Conservation (phyloP, 2,888 invertebrate genomes). For the Apocheima hispidaria region DNA sequence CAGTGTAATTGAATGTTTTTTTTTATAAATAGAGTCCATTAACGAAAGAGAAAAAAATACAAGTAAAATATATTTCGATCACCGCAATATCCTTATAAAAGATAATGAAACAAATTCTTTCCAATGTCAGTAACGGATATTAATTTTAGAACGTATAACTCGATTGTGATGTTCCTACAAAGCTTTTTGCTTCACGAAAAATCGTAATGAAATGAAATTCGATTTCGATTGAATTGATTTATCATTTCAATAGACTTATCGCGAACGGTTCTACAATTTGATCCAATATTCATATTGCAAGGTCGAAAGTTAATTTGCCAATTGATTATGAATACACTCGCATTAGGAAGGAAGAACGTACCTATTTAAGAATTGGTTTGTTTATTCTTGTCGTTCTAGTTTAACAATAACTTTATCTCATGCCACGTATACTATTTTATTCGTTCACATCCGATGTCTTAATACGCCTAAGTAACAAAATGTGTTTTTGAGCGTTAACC, state of each 20-base stretch:
- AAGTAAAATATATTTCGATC: slow-evolving; percentile 52
- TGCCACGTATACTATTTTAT: too few species aligned
- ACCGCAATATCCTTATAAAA: slow-evolving; percentile 42
- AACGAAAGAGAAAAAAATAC: slow-evolving; percentile 45
- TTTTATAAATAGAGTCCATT: slow-evolving; percentile 41
- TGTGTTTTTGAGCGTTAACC: not conserved
- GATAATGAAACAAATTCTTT: slow-evolving; percentile 13
- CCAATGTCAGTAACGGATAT: slow-evolving; percentile 10
- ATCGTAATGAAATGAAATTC: slow-evolving; percentile 25
- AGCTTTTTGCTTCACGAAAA: slow-evolving; percentile 18
- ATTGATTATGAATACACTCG: slow-evolving; percentile 18
- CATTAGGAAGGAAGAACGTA: slow-evolving; percentile 4
- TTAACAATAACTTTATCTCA: too few species aligned
- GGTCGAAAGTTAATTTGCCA: slow-evolving; percentile 25
- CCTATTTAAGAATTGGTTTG: not conserved
- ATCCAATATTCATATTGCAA: slow-evolving; percentile 23
- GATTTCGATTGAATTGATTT: slow-evolving; percentile 26
- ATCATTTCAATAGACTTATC: slow-evolving; percentile 29
- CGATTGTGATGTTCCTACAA: slow-evolving; percentile 9
- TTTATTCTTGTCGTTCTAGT: too few species aligned
- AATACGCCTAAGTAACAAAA: not conserved
- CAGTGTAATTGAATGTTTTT: slow-evolving; percentile 7
- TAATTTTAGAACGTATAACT: slow-evolving; percentile 12
- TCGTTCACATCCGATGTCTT: too few species aligned
- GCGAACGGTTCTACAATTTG: slow-evolving; percentile 19